Conservation (phyloP, 2,888 invertebrate genomes). For the Acronicta leporina region DNA sequence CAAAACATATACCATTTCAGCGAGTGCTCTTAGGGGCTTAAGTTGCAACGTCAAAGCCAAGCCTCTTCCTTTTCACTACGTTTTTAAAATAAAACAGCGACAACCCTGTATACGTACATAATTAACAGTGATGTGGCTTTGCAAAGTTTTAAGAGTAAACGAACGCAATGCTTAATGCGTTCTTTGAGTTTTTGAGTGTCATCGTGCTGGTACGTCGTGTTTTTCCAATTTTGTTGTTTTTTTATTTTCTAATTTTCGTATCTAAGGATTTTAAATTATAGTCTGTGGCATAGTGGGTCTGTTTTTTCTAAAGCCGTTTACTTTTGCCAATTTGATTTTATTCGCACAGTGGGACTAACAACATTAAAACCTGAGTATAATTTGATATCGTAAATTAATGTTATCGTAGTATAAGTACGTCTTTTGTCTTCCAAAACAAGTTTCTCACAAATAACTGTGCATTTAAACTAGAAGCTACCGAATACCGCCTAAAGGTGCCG, state of each 20-base stretch:
- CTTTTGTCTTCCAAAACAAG: background rate
- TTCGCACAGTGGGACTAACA: too few species aligned
- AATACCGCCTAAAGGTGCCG: constrained; percentile 50
- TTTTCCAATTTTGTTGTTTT: constrained; percentile 19
- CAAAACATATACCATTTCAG: constrained; percentile 73
- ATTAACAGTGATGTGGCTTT: constrained; percentile 78
- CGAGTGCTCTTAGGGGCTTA: constrained; percentile 70
- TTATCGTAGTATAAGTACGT: background rate
- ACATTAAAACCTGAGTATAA: background rate
- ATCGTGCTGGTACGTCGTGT: constrained; percentile 36
- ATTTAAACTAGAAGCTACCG: constrained; percentile 46
- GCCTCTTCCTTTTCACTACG: constrained; percentile 85
- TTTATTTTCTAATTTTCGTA: constrained; percentile 21
- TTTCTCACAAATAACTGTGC: background rate
- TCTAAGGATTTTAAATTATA: constrained; percentile 26
- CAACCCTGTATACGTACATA: constrained; percentile 72
- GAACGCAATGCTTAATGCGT: constrained; percentile 69
- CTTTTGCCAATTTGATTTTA: too few species aligned
- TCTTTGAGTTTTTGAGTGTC: constrained; percentile 70
- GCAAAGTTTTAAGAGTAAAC: constrained; percentile 73
- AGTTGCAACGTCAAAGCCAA: constrained; percentile 81
- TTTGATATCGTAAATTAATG: background rate
- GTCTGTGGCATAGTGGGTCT: constrained; percentile 12
- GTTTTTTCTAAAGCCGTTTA: background rate
- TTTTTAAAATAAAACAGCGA: constrained; percentile 71